Percentiles rank a stretch among this genome's conserved stretches.
Evolutionary conservation across 1,140 invertebrate species (phyloP).

Genomic region (Mylabris phalerata): DNA sequence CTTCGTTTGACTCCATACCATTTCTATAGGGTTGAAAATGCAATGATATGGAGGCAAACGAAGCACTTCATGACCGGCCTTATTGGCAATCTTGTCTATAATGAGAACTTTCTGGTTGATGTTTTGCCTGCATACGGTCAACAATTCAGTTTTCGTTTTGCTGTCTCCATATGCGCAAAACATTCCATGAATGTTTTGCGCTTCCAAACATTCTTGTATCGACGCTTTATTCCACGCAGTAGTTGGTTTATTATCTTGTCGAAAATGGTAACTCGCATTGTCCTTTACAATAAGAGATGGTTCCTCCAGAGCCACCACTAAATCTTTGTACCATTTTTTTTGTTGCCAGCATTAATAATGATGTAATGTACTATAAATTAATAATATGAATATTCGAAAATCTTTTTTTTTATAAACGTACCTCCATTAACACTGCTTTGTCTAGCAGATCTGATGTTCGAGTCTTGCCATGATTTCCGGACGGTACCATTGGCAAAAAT

Average conservation of each 20-base stretch:
- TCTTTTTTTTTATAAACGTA: neutral
- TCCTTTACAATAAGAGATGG: neutral
- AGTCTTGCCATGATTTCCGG: conserved; percentile 1
- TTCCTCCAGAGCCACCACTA: neutral
- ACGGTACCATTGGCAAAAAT: neutral
- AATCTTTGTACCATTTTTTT: no score
- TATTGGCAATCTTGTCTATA: conserved; percentile 4
- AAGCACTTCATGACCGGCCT: conserved; percentile 20
- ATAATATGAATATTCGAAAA: no score
- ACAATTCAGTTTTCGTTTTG: neutral
- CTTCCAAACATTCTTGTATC: neutral
- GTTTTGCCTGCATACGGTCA: neutral
- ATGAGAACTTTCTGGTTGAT: neutral
- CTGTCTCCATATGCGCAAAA: no score
- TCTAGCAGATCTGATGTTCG: neutral
- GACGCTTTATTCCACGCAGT: neutral
- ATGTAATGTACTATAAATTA: neutral
- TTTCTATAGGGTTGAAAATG: conserved; percentile 33
- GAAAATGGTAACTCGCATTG: neutral
- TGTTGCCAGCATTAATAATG: neutral
- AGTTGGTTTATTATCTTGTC: neutral
- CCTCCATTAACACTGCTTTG: neutral
- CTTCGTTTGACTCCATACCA: conserved; percentile 28
- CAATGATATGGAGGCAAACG: conserved; percentile 30
- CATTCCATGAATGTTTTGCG: neutral